Evolutionary conservation across 2,113 vertebrate genomes (phyloP).

Genomic region (Petromus typicus): DNA sequence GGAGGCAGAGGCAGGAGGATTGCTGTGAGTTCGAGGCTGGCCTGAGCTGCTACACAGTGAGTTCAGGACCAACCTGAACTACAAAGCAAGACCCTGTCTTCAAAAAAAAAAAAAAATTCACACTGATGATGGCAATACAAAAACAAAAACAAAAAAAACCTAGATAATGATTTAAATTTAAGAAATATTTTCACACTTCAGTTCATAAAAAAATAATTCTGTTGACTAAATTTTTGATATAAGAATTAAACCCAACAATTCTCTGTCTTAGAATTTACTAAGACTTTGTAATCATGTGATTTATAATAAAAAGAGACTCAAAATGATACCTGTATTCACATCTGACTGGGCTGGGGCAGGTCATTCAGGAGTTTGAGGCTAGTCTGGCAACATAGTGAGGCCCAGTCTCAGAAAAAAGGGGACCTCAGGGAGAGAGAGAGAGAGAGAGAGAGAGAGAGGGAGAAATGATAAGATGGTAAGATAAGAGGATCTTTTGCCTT

Average conservation of each 20-base stretch:
- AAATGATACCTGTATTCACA: not conserved
- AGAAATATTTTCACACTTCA: constrained; percentile 5
- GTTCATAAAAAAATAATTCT: not conserved
- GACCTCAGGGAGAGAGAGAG: no score
- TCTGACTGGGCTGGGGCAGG: not conserved
- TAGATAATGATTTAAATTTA: constrained; percentile 23
- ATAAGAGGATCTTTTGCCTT: not conserved
- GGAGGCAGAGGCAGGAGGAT: no score
- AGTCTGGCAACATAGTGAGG: not conserved
- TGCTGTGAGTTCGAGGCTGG: no score
- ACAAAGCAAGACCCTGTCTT: no score
- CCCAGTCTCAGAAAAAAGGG: not conserved
- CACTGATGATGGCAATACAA: no score
- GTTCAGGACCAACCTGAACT: no score
- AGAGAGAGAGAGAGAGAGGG: no score
- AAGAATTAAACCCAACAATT: not conserved
- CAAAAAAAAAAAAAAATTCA: no score
- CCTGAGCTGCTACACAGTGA: no score
- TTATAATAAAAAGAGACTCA: not conserved
- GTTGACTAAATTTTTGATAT: not conserved
- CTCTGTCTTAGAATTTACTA: not conserved
- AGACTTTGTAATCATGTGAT: not conserved
- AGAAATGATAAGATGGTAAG: not conserved
- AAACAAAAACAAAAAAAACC: constrained; percentile 12
- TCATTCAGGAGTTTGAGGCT: not conserved